Evolutionary conservation across 35 echinoderm and acorn worm species (phyloP).

Genomic region (Heliocidaris tuberculata): DNA sequence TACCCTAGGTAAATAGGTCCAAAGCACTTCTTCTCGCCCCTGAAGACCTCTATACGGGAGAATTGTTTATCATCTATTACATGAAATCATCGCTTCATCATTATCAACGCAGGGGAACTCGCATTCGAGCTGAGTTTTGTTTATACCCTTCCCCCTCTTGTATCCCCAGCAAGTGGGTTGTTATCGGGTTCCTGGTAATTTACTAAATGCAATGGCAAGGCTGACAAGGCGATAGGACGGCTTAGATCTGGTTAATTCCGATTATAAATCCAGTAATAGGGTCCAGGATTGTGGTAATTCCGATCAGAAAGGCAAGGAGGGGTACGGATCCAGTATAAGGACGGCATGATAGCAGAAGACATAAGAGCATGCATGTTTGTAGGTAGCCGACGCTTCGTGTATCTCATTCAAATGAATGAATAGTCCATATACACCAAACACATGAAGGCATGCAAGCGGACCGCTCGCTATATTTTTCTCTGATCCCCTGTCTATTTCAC

Average conservation of each 20-base stretch:
- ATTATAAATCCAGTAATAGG: slow-evolving; percentile 33
- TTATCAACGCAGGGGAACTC: neutral
- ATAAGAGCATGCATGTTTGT: neutral
- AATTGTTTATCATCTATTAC: neutral
- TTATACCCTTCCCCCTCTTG: neutral
- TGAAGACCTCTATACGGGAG: neutral
- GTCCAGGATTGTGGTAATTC: neutral
- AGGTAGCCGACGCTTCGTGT: neutral
- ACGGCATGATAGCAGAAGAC: neutral
- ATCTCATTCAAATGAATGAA: slow-evolving; percentile 11
- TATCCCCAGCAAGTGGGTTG: neutral
- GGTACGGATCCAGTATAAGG: neutral
- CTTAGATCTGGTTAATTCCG: slow-evolving; percentile 37
- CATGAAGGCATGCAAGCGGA: neutral
- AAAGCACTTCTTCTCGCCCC: neutral
- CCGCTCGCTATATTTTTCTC: neutral
- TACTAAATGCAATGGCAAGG: neutral
- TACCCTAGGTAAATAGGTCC: neutral
- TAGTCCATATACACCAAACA: neutral
- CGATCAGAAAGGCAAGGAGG: neutral
- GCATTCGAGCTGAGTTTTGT: neutral
- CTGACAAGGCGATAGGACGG: neutral
- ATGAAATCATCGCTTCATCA: neutral
- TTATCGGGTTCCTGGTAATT: neutral
- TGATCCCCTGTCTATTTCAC: neutral